phyloP scores from a whole-genome alignment of 2,113 vertebrate species.

The human (Homo sapiens) region DNA sequence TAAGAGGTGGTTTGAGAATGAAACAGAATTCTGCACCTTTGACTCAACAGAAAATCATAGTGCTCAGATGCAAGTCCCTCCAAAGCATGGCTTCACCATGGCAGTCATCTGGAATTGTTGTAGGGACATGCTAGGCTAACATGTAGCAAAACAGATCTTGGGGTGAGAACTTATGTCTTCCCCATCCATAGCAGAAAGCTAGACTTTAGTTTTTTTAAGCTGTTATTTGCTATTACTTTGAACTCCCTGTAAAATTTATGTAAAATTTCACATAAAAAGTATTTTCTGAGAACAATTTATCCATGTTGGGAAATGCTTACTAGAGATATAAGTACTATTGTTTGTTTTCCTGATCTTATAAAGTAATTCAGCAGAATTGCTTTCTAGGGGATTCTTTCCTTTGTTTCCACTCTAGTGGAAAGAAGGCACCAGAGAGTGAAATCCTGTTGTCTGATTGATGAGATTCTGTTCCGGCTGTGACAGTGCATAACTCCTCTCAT shows the following conservation, averaged over 20 bases:
- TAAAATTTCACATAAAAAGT: conserved; percentile 64
- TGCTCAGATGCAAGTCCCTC: conserved; percentile 34
- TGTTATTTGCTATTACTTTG: conserved; percentile 47
- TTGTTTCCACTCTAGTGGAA: conserved; percentile 66
- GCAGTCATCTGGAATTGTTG: not conserved
- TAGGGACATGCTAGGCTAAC: not conserved
- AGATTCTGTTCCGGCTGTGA: conserved; percentile 61
- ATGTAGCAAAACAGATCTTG: not conserved
- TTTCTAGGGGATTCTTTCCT: conserved; percentile 55
- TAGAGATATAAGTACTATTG: conserved; percentile 36
- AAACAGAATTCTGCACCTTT: conserved; percentile 8
- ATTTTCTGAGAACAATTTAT: conserved; percentile 60
- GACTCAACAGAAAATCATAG: conserved; percentile 34
- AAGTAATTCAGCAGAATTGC: conserved; percentile 62
- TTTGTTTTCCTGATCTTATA: conserved; percentile 49
- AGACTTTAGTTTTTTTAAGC: not conserved
- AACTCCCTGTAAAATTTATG: conserved; percentile 1
- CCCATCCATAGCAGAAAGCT: not conserved
- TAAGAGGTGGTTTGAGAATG: conserved; percentile 3
- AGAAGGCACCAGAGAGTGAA: conserved; percentile 65
- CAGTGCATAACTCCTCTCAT: conserved; percentile 60
- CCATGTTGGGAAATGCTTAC: conserved; percentile 63
- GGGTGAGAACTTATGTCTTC: not conserved
- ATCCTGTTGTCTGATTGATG: conserved; percentile 73
- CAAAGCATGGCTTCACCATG: not conserved